Percentiles rank a stretch among this genome's conserved stretches.
Evolutionary conservation across 1,140 invertebrate species (phyloP).

Genomic region (Eurosta solidaginis): DNA sequence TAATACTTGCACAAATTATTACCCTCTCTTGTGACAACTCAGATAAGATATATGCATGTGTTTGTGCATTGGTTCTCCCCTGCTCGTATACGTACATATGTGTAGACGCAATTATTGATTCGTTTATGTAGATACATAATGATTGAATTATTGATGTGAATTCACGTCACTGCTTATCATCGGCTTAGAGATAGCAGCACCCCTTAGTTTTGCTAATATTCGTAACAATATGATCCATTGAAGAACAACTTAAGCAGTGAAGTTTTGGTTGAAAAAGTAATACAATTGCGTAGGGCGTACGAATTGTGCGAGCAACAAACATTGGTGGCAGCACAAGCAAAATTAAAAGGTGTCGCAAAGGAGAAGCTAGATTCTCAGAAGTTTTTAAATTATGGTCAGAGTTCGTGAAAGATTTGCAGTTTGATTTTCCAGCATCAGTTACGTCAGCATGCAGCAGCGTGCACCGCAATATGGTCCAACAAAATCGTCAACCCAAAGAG

Average conservation of each 20-base stretch:
- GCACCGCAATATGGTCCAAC: not conserved
- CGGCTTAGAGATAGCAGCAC: too few species aligned
- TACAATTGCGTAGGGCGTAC: not conserved
- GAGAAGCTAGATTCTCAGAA: not conserved
- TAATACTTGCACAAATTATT: too few species aligned
- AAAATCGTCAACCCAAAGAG: not conserved
- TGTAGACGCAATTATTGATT: too few species aligned
- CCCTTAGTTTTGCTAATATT: too few species aligned
- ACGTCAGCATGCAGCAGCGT: not conserved
- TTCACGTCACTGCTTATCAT: too few species aligned
- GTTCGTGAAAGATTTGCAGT: not conserved
- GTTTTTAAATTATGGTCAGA: conserved; percentile 8
- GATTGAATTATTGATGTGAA: too few species aligned
- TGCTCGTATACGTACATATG: too few species aligned
- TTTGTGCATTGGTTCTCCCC: too few species aligned
- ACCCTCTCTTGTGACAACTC: too few species aligned
- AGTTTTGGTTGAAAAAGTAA: not conserved
- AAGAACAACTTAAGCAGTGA: not conserved
- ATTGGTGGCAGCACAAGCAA: not conserved
- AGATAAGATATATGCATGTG: too few species aligned
- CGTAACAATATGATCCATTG: conserved; percentile 8
- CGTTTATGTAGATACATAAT: too few species aligned
- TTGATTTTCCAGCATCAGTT: not conserved
- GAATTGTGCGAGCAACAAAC: not conserved
- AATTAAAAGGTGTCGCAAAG: not conserved